These are phyloP conservation scores for Melipona quadrifasciata DNA, from an alignment of 1,140 invertebrate species.

Conservation along the genomic window DNA sequence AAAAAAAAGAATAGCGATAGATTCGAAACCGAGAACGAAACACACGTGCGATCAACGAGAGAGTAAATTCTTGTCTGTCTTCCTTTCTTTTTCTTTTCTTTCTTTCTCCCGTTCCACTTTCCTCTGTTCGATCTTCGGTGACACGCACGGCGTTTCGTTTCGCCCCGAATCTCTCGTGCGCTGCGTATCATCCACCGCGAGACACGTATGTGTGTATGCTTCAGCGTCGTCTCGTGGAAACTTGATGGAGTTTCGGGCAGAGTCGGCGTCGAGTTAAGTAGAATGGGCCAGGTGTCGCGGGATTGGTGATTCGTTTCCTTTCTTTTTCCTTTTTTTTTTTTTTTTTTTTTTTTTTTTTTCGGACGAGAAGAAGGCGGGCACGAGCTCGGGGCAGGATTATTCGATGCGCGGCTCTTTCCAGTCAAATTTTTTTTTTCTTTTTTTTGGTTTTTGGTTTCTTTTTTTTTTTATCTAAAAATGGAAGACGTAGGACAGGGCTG, in stretches of 20 bases:
- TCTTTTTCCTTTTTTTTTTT: too few relatives aligned
- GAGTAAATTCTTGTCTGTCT: too few relatives aligned
- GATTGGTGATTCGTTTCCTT: constrained; percentile 14
- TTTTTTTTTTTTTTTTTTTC: constrained; percentile 14
- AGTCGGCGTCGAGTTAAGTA: background rate
- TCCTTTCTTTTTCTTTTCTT: too few relatives aligned
- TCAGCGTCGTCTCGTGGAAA: constrained; percentile 36
- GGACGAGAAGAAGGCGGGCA: constrained; percentile 60
- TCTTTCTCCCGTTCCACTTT: background rate
- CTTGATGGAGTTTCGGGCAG: constrained; percentile 36
- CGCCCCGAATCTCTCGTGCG: background rate
- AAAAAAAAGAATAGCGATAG: constrained; percentile 3
- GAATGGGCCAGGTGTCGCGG: background rate
- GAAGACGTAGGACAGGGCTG: constrained; percentile 58
- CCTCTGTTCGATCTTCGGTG: background rate
- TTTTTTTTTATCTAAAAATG: constrained; percentile 58
- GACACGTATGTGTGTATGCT: background rate
- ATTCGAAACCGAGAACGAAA: background rate
- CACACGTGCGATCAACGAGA: background rate
- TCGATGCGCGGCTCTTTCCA: constrained; percentile 43
- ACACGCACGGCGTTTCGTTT: background rate
- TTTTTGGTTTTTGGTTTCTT: background rate
- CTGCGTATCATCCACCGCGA: background rate
- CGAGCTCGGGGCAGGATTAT: constrained; percentile 61
- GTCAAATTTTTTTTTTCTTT: constrained; percentile 19